A percentile compares a stretch with the other conserved stretches of the same genome.
Conservation (phyloP, 2,797 vertebrate genomes). For the Silurus lanzhouensis region DNA sequence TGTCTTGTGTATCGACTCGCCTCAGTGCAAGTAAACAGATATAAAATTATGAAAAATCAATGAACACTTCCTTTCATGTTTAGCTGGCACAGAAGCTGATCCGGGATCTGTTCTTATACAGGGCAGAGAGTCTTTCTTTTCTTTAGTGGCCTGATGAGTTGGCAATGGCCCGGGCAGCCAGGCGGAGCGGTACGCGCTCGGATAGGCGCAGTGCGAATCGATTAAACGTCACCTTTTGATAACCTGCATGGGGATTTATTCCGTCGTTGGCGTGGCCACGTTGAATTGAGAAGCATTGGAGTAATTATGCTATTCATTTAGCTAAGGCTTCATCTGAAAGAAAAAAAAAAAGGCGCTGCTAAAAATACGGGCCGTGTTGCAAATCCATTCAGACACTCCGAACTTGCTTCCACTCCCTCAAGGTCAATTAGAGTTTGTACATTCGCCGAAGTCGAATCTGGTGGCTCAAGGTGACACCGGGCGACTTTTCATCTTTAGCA, state of each 20-base stretch:
- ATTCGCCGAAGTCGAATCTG: neutral
- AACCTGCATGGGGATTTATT: constrained; percentile 55
- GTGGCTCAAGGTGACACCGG: neutral
- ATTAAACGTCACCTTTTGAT: constrained; percentile 54
- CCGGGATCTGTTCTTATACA: constrained; percentile 21
- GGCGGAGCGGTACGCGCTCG: constrained; percentile 33
- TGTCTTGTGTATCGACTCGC: neutral
- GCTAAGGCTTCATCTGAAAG: constrained; percentile 34
- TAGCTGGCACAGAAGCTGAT: neutral
- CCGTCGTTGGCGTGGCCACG: constrained; percentile 41
- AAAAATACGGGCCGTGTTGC: constrained; percentile 39
- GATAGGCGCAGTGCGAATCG: constrained; percentile 46
- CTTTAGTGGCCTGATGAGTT: constrained; percentile 38
- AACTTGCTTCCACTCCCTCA: constrained; percentile 1
- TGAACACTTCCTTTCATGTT: constrained; percentile 17
- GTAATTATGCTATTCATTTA: constrained; percentile 52
- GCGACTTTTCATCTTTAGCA: neutral
- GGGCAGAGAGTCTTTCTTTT: neutral
- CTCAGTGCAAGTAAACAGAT: constrained; percentile 3
- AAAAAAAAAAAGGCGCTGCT: neutral
- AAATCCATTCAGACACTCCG: constrained; percentile 26
- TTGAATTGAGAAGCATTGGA: constrained; percentile 49
- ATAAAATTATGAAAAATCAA: constrained; percentile 30
- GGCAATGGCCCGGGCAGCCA: constrained; percentile 37
- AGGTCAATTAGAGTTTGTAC: constrained; percentile 24